Percentiles rank a stretch among this genome's conserved stretches.
These are phyloP conservation scores for Epistrophella euchroma DNA, from an alignment of 2,888 invertebrate species.

Conservation along the genomic window DNA sequence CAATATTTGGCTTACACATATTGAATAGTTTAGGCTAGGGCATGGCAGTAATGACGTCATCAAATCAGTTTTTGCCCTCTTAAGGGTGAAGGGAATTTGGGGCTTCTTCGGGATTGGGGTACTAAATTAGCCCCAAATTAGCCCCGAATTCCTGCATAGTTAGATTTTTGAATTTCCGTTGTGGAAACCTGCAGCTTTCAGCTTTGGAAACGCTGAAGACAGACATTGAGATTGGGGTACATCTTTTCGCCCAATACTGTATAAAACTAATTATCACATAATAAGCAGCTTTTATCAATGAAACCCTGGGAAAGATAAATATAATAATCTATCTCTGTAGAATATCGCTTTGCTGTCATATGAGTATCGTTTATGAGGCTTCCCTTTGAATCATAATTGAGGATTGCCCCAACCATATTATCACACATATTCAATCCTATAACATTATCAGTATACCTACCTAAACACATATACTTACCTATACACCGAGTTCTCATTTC, in stretches of 20 bases:
- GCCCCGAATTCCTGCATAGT: too few relatives aligned
- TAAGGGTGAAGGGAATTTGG: too few relatives aligned
- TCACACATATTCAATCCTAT: background rate
- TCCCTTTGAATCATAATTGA: constrained; percentile 28
- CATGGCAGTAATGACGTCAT: too few relatives aligned
- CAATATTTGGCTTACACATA: too few relatives aligned
- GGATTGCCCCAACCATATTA: background rate
- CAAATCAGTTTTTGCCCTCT: too few relatives aligned
- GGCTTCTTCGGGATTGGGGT: too few relatives aligned
- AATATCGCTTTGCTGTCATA: constrained; percentile 25
- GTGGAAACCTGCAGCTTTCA: too few relatives aligned
- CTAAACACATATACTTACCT: background rate
- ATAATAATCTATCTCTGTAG: constrained; percentile 43
- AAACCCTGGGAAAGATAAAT: constrained; percentile 39
- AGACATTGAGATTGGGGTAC: too few relatives aligned
- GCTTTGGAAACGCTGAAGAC: too few relatives aligned
- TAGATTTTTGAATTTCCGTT: too few relatives aligned
- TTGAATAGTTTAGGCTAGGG: too few relatives aligned
- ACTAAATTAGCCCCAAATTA: too few relatives aligned
- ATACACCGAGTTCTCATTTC: background rate
- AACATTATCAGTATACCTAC: background rate
- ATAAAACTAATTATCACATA: constrained; percentile 43
- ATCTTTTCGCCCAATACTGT: background rate
- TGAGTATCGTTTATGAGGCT: background rate
- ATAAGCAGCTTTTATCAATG: constrained; percentile 49